A percentile compares a stretch with the other conserved stretches of the same genome.
Conservation (phyloP, 23 tunicate species). For the Aplidium turbinatum region DNA sequence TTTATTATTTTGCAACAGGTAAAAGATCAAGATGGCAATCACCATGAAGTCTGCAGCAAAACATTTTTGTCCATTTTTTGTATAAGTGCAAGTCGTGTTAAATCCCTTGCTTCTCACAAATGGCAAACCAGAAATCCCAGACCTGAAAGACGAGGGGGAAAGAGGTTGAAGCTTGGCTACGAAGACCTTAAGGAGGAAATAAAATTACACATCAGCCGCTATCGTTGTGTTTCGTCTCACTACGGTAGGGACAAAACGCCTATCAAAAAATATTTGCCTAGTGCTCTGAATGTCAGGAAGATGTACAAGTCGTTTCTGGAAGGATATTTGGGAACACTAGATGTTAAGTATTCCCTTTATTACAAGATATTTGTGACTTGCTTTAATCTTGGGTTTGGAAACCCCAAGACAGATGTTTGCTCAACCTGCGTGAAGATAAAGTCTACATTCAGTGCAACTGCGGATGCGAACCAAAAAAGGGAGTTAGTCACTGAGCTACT, state of each 20-base stretch:
- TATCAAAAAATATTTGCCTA: constrained; percentile 7
- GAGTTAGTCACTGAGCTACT: constrained; percentile 23
- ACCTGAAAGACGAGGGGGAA: not conserved
- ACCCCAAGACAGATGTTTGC: constrained; percentile 9
- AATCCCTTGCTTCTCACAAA: constrained; percentile 14
- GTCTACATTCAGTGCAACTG: constrained; percentile 12
- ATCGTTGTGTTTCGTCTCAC: constrained; percentile 15
- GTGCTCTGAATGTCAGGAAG: constrained; percentile 1
- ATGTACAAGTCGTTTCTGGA: constrained; percentile 2
- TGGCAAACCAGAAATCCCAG: constrained; percentile 11
- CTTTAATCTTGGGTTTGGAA: constrained; percentile 8
- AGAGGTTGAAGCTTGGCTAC: not conserved
- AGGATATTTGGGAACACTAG: not conserved
- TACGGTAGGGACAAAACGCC: constrained; percentile 14
- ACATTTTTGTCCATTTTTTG: constrained; percentile 8
- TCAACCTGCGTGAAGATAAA: constrained; percentile 16
- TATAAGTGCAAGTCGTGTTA: not conserved
- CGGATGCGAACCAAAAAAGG: constrained; percentile 2
- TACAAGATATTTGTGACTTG: constrained; percentile 19
- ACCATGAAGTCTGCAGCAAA: constrained; percentile 19
- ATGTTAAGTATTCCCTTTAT: constrained; percentile 11
- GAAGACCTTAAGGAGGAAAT: constrained; percentile 9
- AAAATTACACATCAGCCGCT: constrained; percentile 10
- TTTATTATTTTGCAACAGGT: not conserved
- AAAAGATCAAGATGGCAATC: constrained; percentile 8